Base-by-base conservation (phyloP, 2,113 vertebrate genomes). In the Embiotoca jacksoni region DNA sequence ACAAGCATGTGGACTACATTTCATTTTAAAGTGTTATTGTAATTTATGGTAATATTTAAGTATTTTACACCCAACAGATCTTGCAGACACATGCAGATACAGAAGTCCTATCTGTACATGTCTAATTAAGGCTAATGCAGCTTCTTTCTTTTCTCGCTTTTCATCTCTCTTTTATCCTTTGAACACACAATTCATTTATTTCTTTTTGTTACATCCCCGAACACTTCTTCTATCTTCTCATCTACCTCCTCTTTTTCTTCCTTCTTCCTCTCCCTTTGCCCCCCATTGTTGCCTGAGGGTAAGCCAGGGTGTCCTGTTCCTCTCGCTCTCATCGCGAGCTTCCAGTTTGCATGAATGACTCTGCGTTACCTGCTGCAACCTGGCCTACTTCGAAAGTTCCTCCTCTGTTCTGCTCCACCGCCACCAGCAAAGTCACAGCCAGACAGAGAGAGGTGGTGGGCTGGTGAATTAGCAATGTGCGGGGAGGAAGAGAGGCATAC, bases 361-460 rank as follows among this genome's bases (percentile, higher is more conserved):
- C 66, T 60, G 75, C 23, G 79, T 88, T 88, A 91, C 92, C 91
- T 90, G 90, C 93, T 91, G 90, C 80, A 91, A 82, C 80, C 86
- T 93, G 93, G 89, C 92, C 89, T 90, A 93, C 84, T 92, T 93
- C 58, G 52, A 74, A 71, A 83, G 39, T 83, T 84, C 68, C 90
- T 85, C 73, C 80, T 70, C 67, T 61, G 66, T 69, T 72, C 70
- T 68, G 80, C 68, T 75, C 77, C 82, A 61, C 57, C 63, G 84
- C 91, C 90, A 86, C 71, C 71, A 91, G 90, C 88, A 91, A 92
- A 90, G 90, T 90, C 88, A 90, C 85, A 81, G 80, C 50, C 69
- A 86, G 70, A 75, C 75, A 80, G 85, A 54, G 70, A 56, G 63
- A 76, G 84, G 39, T 16, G 66, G 63, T 37, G 78, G 68, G 55